Percentiles rank a stretch among this genome's conserved stretches.
Evolutionary conservation across 2,797 vertebrate genomes (phyloP).

Genomic region (Sebastes vulpes): DNA sequence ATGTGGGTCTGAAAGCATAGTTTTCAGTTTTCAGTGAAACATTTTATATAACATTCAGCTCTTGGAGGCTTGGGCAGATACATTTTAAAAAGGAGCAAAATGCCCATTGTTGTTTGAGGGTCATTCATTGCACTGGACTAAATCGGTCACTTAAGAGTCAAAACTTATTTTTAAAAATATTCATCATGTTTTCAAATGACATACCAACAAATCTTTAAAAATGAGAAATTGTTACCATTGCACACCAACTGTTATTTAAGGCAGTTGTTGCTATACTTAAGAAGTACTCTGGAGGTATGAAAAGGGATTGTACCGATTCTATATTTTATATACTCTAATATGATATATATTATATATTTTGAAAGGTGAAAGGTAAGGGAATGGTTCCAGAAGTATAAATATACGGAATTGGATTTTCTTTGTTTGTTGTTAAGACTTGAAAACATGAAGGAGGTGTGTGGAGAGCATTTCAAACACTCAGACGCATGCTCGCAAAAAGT

Average conservation of each 20-base stretch:
- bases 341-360: slow-evolving; percentile 90
- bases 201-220: slow-evolving; percentile 85
- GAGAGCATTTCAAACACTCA: slow-evolving; percentile 79
- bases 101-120: slow-evolving; percentile 86
- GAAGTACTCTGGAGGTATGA: slow-evolving; percentile 85
- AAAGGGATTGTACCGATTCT: slow-evolving; percentile 88
- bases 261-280: slow-evolving; percentile 86
- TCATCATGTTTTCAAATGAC: slow-evolving; percentile 86
- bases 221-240: slow-evolving; percentile 79
- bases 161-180: slow-evolving; percentile 83
- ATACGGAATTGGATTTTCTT: slow-evolving; percentile 82
- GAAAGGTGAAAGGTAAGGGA: slow-evolving; percentile 87
- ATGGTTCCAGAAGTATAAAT: slow-evolving; percentile 84
- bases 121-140: slow-evolving; percentile 88
- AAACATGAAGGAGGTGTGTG: slow-evolving; percentile 84
- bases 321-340: slow-evolving; percentile 90
- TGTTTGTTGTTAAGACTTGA: slow-evolving; percentile 83
- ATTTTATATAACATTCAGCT: slow-evolving; percentile 84
- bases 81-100: slow-evolving; percentile 71
- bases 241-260: slow-evolving; percentile 82
- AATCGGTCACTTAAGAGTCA: slow-evolving; percentile 82
- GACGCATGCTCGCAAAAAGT: slow-evolving; percentile 72
- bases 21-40: slow-evolving; percentile 82
- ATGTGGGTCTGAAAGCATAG: slow-evolving; percentile 90
- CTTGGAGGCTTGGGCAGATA: slow-evolving; percentile 80